A percentile compares a stretch with the other conserved stretches of the same genome.
Conservation (phyloP, 2,888 invertebrate genomes). For the Trichopria drosophilae region DNA sequence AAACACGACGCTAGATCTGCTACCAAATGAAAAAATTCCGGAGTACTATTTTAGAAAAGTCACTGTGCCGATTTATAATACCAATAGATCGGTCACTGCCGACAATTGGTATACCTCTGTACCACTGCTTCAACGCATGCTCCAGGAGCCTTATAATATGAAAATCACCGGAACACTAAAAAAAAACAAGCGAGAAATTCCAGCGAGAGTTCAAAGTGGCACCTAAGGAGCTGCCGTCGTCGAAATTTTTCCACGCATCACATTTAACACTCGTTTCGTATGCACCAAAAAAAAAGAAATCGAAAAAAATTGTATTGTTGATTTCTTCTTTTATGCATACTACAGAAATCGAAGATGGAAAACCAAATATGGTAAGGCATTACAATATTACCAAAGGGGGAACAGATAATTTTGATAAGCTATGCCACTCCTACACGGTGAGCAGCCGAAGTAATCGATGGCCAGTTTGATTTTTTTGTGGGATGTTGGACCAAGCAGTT, state of each 20-base stretch:
- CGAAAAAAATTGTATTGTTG: constrained; percentile 25
- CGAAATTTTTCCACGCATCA: neutral
- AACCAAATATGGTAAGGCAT: no score
- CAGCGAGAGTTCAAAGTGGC: constrained; percentile 1
- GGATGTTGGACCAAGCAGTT: no score
- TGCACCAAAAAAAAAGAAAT: neutral
- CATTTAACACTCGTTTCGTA: no score
- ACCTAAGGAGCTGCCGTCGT: neutral
- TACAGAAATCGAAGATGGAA: no score
- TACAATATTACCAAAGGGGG: no score
- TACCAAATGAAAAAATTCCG: constrained; percentile 7
- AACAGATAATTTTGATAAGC: no score
- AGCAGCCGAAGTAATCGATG: no score
- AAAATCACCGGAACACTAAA: no score
- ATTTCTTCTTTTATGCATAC: no score
- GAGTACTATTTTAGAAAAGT: constrained; percentile 24
- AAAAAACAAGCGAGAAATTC: constrained; percentile 35
- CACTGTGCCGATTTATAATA: no score
- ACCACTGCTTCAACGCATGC: constrained; percentile 16
- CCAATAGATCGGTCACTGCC: no score
- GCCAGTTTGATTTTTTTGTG: constrained; percentile 32
- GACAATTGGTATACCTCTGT: no score
- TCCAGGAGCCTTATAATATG: constrained; percentile 21
- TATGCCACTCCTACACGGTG: constrained; percentile 30
- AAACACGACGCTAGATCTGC: neutral